phyloP scores from a whole-genome alignment of 1,140 invertebrate genomes.

The Psilanteris sp. region DNA sequence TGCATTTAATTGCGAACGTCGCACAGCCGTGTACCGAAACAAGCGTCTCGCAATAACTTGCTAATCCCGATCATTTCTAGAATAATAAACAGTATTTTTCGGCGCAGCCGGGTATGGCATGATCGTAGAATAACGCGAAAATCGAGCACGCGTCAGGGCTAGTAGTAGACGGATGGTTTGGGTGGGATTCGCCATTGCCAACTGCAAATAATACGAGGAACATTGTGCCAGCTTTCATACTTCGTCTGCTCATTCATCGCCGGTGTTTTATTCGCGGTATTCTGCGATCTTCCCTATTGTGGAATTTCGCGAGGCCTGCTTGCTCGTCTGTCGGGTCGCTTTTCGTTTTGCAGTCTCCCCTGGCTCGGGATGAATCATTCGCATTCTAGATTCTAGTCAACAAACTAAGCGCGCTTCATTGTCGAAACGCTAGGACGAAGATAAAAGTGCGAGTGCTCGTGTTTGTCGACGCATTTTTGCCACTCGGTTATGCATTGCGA shows the following conservation, averaged over 20 bases:
- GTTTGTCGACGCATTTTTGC: slow-evolving; percentile 20
- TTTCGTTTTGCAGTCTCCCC: slow-evolving; percentile 8
- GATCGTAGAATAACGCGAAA: slow-evolving; percentile 11
- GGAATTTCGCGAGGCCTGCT: slow-evolving; percentile 38
- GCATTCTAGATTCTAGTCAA: slow-evolving; percentile 47
- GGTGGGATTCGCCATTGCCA: slow-evolving; percentile 28
- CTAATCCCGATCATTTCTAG: too few relatives aligned
- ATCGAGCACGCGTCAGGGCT: neutral
- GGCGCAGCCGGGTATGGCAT: slow-evolving; percentile 20
- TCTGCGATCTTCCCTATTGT: slow-evolving; percentile 48
- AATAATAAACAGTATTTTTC: too few relatives aligned
- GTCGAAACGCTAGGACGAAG: slow-evolving; percentile 23
- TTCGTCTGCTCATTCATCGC: slow-evolving; percentile 28
- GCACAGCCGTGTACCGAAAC: too few relatives aligned
- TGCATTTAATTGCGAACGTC: too few relatives aligned
- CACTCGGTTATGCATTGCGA: slow-evolving; percentile 30
- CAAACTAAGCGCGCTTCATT: slow-evolving; percentile 47
- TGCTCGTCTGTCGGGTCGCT: slow-evolving; percentile 35
- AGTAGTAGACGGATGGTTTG: slow-evolving; percentile 10
- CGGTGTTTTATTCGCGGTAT: slow-evolving; percentile 40
- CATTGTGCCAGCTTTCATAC: slow-evolving; percentile 31
- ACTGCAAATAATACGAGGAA: slow-evolving; percentile 48
- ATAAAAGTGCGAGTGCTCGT: slow-evolving; percentile 35
- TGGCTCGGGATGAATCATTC: slow-evolving; percentile 22
- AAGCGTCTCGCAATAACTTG: too few relatives aligned